Base-by-base conservation (phyloP, 2,113 vertebrate species). In the Leuciscus idus region DNA sequence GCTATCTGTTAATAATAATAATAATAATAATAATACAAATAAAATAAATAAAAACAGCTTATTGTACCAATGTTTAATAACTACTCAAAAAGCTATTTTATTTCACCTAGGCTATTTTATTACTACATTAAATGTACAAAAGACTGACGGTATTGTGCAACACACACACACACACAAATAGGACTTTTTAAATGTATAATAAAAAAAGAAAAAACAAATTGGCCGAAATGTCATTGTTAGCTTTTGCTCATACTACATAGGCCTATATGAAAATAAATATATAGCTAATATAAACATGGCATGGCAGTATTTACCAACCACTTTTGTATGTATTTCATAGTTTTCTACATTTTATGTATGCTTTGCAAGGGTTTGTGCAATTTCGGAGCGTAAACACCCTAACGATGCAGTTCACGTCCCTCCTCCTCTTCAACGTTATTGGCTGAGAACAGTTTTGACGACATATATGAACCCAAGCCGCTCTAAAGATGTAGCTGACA, bases 381-480 rank as follows among this genome's bases (percentile, higher is more conserved):
- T 96, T 96, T 95, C 96, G 95, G 92, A 90, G 92, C 78, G 86
- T 52, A 91, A 94, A 96, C 95, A 96, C 95, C 92, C 86, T 94
- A 95, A 94, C 39, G 95, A 93, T 94, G 93, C 91, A 43, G 89
- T 88, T 82, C 83, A 70, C 21, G 90, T 90, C 93, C 83, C 95
- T 93, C 96, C 96, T 91, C 91, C 61, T 84, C 86, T 39, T 48
- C 61, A 72, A 78, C 77, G 59, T 90, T 92, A 96, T 96, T 96
- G 96, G 96, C 91, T 90, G 81, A 85, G 83, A 87, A 84, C n/a
- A 82, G 88, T 92, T 95, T 94, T 95, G 96, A 96, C 96, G 95
- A 94, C 95, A 96, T 96, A 96, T 97, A 97, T 96, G 96, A 96
- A 96, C 94, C 95, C 95, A 92, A 92, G 95, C 93, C 90, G 94